A percentile compares a stretch with the other conserved stretches of the same genome.
These are phyloP conservation scores for Telenomus remus DNA, from an alignment of 1,140 invertebrate species.

Conservation along the genomic window DNA sequence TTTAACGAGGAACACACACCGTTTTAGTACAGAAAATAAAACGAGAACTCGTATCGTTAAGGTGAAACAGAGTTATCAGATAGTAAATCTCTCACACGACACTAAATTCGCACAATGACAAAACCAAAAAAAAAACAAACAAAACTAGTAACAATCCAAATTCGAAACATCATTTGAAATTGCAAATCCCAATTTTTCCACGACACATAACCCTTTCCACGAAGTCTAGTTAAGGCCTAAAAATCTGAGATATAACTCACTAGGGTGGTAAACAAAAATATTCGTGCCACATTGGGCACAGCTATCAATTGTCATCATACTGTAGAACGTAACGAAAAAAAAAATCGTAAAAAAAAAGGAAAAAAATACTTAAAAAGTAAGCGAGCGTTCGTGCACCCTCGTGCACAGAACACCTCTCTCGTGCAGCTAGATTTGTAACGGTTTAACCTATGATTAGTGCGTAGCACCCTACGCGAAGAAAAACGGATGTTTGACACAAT, in stretches of 20 bases:
- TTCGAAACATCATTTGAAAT: no score
- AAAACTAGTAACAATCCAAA: no score
- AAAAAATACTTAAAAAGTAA: no score
- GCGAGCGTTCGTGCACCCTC: slow-evolving; percentile 8
- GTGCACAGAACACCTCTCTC: slow-evolving; percentile 2
- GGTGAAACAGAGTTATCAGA: slow-evolving; percentile 43
- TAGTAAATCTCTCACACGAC: slow-evolving; percentile 10
- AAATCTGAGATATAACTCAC: slow-evolving; percentile 53
- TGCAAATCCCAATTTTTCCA: slow-evolving; percentile 23
- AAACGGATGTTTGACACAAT: slow-evolving; percentile 20
- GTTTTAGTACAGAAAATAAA: slow-evolving; percentile 18
- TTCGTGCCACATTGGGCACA: slow-evolving; percentile 46
- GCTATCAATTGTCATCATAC: slow-evolving; percentile 51
- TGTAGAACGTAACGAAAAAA: slow-evolving; percentile 38
- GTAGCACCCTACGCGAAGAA: slow-evolving; percentile 51
- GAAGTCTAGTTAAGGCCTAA: slow-evolving; percentile 65
- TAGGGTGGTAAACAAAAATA: slow-evolving; percentile 41
- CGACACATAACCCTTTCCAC: slow-evolving; percentile 41
- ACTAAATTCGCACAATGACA: neutral
- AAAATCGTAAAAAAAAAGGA: no score
- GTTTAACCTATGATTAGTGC: slow-evolving; percentile 56
- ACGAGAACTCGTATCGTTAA: slow-evolving; percentile 55
- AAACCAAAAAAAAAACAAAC: no score
- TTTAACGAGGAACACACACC: slow-evolving; percentile 35
- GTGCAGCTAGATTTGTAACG: slow-evolving; percentile 52